phyloP scores from a whole-genome alignment of 2,113 vertebrate genomes.

The Casuarius casuarius region DNA sequence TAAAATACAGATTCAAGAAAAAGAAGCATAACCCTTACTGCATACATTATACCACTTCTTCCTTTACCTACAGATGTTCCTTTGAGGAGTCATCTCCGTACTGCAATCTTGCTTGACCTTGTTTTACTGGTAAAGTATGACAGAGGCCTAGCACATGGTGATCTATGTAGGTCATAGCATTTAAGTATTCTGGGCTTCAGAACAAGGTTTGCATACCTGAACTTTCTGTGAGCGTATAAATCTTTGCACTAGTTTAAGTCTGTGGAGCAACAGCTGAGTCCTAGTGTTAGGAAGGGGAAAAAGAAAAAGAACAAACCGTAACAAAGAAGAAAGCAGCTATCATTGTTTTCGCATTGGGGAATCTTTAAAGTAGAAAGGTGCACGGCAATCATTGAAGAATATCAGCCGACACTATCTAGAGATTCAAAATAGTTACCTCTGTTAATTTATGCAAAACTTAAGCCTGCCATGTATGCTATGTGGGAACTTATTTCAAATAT shows the following conservation, averaged over 20 bases:
- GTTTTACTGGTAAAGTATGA: not conserved
- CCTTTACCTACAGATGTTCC: not conserved
- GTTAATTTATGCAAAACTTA: not conserved
- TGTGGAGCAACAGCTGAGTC: not conserved
- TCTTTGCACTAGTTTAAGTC: not conserved
- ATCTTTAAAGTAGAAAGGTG: not conserved
- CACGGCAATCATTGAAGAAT: not conserved
- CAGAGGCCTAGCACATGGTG: not conserved
- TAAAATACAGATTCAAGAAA: not conserved
- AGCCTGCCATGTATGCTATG: not conserved
- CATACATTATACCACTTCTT: not conserved
- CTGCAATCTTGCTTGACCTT: not conserved
- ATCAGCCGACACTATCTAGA: not conserved
- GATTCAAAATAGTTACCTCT: not conserved
- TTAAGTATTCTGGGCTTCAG: not conserved
- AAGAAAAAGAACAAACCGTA: not conserved
- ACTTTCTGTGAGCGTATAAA: conserved; percentile 2
- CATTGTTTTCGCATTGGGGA: not conserved
- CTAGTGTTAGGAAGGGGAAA: not conserved
- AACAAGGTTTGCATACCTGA: not conserved
- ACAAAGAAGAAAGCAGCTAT: not conserved
- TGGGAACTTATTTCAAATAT: conserved; percentile 16
- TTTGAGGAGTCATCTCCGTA: not conserved
- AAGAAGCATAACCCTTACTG: not conserved
- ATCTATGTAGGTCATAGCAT: not conserved